These are phyloP conservation scores for Phoenoteleia sp. DNA, from an alignment of 2,888 invertebrate genomes.

Conservation along the genomic window DNA sequence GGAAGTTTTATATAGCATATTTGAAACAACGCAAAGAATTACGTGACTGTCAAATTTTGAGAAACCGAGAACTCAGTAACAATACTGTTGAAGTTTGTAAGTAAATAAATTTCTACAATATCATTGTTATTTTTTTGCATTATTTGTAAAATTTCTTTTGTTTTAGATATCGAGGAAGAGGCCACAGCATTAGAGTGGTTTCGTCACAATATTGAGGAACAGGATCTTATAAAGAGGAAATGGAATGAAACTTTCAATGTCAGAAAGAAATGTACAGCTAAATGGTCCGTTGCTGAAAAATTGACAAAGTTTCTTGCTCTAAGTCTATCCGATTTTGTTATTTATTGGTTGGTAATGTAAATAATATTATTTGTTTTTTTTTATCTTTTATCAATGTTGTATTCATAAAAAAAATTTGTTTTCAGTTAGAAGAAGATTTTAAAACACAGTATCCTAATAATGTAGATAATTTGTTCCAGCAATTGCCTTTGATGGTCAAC, in stretches of 20 bases:
- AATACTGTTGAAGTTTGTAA: too few relatives aligned
- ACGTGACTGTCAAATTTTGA: slow-evolving; percentile 11
- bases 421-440: slow-evolving; percentile 26
- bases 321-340: not conserved
- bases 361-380: slow-evolving; percentile 9
- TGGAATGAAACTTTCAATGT: slow-evolving; percentile 23
- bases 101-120: too few relatives aligned
- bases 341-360: slow-evolving; percentile 14
- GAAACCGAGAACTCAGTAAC: not conserved
- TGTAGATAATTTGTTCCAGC: not conserved
- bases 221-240: not conserved
- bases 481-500: not conserved
- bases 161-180: not conserved
- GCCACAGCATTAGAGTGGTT: slow-evolving; percentile 14
- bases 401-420: not conserved
- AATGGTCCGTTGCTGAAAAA: not conserved
- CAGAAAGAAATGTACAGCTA: not conserved
- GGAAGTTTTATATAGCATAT: slow-evolving; percentile 28
- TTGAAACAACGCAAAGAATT: slow-evolving; percentile 22
- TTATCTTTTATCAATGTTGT: too few relatives aligned
- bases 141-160: too few relatives aligned
- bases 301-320: not conserved
- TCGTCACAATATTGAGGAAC: slow-evolving; percentile 1
- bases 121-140: too few relatives aligned
- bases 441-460: slow-evolving; percentile 6